These are phyloP conservation scores for Lottia gigantea DNA, from an alignment of 2,888 invertebrate genomes.

Conservation along the genomic window DNA sequence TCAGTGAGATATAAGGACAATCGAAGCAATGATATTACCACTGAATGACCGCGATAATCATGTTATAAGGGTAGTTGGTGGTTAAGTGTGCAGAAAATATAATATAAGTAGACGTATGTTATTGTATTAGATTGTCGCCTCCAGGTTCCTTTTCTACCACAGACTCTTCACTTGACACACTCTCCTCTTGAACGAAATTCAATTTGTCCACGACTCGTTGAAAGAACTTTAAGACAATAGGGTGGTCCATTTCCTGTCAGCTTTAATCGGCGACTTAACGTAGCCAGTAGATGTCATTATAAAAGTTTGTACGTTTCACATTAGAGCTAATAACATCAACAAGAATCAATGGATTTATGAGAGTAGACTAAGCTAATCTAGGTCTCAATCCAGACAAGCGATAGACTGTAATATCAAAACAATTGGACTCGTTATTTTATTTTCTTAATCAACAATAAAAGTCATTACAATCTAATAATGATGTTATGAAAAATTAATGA, in stretches of 20 bases:
- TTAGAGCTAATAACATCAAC: not conserved
- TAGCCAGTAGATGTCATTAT: not conserved
- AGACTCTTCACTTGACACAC: not conserved
- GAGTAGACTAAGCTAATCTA: constrained; percentile 4
- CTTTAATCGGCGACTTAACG: not conserved
- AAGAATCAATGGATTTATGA: not conserved
- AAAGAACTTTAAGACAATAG: constrained; percentile 2
- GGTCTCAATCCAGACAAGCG: not conserved
- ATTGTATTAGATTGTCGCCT: not conserved
- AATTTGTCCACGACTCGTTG: not conserved
- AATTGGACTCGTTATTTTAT: constrained; percentile 2
- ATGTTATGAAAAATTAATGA: no score
- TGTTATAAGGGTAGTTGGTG: no score
- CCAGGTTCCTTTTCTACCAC: not conserved
- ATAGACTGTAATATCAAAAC: not conserved
- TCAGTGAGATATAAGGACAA: no score
- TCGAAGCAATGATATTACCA: no score
- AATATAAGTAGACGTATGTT: not conserved
- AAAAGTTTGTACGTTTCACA: constrained; percentile 8
- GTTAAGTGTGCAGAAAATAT: not conserved
- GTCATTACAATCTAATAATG: no score
- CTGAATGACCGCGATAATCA: no score
- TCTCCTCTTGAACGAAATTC: not conserved
- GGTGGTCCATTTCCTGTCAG: not conserved
- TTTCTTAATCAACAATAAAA: not conserved